phyloP scores from a whole-genome alignment of 2,888 invertebrate species.

The Drosophila bunnanda region DNA sequence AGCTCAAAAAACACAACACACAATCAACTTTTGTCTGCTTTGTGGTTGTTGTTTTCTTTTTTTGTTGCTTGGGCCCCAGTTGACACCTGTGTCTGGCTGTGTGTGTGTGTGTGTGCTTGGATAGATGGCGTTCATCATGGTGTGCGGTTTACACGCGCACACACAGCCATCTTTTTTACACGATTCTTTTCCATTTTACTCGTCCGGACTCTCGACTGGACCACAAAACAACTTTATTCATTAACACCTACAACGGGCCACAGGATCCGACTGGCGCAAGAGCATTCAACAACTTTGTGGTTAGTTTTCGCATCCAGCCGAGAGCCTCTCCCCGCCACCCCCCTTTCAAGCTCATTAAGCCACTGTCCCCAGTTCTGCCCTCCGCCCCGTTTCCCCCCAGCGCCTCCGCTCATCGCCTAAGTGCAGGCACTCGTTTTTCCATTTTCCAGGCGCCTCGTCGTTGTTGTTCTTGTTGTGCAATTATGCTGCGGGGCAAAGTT shows the following conservation, averaged over 20 bases:
- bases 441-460: slow-evolving; percentile 45
- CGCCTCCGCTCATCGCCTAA: slow-evolving; percentile 26
- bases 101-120: slow-evolving; percentile 30
- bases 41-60: slow-evolving; percentile 24
- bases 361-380: slow-evolving; percentile 47
- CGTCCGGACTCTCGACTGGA: slow-evolving; percentile 60
- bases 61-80: slow-evolving; percentile 46
- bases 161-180: slow-evolving; percentile 28
- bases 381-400: neutral
- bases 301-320: slow-evolving; percentile 60
- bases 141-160: slow-evolving; percentile 59
- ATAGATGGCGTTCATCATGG: slow-evolving; percentile 71
- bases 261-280: slow-evolving; percentile 54
- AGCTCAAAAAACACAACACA: slow-evolving; percentile 42
- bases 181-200: slow-evolving; percentile 40
- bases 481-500: slow-evolving; percentile 58
- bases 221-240: slow-evolving; percentile 80
- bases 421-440: slow-evolving; percentile 56
- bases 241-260: slow-evolving; percentile 78
- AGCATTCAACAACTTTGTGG: slow-evolving; percentile 74
- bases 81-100: slow-evolving; percentile 63
- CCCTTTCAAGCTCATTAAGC: slow-evolving; percentile 69
- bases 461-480: slow-evolving; percentile 47
- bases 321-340: slow-evolving; percentile 20
- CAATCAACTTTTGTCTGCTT: slow-evolving; percentile 71